Percentiles rank a stretch among this genome's conserved stretches.
phyloP scores from a whole-genome alignment of 2,888 invertebrate genomes.

The Zootermopsis nevadensis region DNA sequence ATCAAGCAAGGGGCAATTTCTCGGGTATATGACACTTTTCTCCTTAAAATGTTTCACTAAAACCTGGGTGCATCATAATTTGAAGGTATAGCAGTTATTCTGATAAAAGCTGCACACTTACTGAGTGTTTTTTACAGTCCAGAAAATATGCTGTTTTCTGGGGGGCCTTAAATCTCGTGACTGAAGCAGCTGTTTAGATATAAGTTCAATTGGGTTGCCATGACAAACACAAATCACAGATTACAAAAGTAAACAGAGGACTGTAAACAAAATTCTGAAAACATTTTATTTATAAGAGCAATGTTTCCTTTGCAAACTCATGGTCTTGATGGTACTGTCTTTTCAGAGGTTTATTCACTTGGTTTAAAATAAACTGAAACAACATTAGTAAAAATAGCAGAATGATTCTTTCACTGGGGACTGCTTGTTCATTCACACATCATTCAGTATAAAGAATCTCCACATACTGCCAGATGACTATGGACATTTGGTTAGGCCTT shows the following conservation, averaged over 20 bases:
- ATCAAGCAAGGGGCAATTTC: too few species aligned
- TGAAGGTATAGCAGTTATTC: too few species aligned
- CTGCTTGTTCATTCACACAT: not conserved
- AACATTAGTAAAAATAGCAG: not conserved
- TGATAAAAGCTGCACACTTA: too few species aligned
- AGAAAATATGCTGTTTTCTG: too few species aligned
- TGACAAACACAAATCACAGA: not conserved
- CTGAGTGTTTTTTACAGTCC: too few species aligned
- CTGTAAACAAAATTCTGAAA: conserved; percentile 43
- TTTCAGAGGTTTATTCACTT: conserved; percentile 1
- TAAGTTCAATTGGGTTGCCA: too few species aligned
- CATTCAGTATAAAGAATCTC: conserved; percentile 3
- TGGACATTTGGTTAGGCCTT: not conserved
- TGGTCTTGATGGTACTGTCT: conserved; percentile 8
- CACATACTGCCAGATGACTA: conserved; percentile 16
- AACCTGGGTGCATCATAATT: too few species aligned
- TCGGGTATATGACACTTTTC: too few species aligned
- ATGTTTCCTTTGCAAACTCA: conserved; percentile 17
- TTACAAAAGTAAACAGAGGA: not conserved
- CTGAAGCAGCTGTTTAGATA: too few species aligned
- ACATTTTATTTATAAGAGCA: conserved; percentile 43
- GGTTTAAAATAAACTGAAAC: conserved; percentile 5
- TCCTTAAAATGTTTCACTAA: too few species aligned
- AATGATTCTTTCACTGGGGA: not conserved
- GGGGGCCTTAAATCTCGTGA: too few species aligned